Percentiles rank a stretch among this genome's conserved stretches.
phyloP scores from a whole-genome alignment of 2,113 vertebrate genomes.

The Maccullochella peelii region DNA sequence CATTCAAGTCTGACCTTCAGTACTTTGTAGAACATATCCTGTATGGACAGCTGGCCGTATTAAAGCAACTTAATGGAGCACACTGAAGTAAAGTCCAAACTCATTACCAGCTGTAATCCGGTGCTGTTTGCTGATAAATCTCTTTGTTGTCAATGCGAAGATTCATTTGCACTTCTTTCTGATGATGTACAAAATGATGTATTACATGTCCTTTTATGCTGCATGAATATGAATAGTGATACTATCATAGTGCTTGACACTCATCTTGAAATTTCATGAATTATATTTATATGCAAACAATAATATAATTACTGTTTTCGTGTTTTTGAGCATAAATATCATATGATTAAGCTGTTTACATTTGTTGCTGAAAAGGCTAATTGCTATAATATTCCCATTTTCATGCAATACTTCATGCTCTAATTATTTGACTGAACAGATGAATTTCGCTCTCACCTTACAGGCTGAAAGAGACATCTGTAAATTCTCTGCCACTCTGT shows the following conservation, averaged over 20 bases:
- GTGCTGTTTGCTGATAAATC: conserved; percentile 27
- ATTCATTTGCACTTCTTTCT: conserved; percentile 8
- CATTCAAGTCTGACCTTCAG: conserved; percentile 51
- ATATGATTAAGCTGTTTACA: conserved; percentile 49
- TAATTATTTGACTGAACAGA: conserved; percentile 19
- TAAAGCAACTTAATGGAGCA: conserved; percentile 34
- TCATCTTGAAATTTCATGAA: conserved; percentile 25
- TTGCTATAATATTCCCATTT: conserved; percentile 57
- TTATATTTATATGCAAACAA: conserved; percentile 37
- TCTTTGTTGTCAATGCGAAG: conserved; percentile 22
- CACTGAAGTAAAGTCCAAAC: conserved; percentile 8
- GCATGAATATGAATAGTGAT: conserved; percentile 30
- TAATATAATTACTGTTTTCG: conserved; percentile 35
- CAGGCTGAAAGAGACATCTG: background rate
- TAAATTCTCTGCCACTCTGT: background rate
- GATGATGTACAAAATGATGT: conserved; percentile 20
- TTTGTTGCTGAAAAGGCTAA: conserved; percentile 28
- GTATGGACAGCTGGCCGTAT: background rate
- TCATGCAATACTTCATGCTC: conserved; percentile 9
- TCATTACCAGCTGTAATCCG: conserved; percentile 32
- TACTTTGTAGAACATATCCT: conserved; percentile 17
- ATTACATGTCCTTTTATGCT: conserved; percentile 8
- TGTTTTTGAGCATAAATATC: background rate
- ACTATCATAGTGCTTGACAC: conserved; percentile 5
- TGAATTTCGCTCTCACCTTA: conserved; percentile 9